Conservation (phyloP, 92 coral and sea anemone genomes). For the Palythoa grandis region DNA sequence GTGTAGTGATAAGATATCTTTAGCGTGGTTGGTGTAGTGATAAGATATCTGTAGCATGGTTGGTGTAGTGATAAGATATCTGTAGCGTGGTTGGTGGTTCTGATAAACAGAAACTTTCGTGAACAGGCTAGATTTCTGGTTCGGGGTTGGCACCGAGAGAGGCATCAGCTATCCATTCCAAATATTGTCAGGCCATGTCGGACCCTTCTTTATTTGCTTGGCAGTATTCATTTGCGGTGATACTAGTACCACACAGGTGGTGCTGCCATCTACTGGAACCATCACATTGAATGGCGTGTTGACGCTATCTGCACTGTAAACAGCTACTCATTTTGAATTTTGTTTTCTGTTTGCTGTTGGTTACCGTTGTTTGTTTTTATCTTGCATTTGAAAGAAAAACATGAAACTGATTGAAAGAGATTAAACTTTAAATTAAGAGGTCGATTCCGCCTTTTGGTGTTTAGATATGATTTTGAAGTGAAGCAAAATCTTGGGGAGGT, state of each 20-base stretch:
- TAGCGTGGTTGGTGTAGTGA: not conserved
- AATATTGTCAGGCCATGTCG: not conserved
- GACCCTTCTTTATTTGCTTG: not conserved
- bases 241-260: not conserved
- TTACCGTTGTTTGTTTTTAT: too few relatives aligned
- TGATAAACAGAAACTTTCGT: not conserved
- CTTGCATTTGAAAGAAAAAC: too few relatives aligned
- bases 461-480: too few relatives aligned
- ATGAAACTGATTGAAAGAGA: too few relatives aligned
- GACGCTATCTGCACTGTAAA: not conserved
- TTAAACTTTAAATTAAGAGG: too few relatives aligned
- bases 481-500: too few relatives aligned
- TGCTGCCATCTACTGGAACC: slow-evolving; percentile 8
- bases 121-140: not conserved
- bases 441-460: too few relatives aligned
- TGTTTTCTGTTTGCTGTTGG: too few relatives aligned
- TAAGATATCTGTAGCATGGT: too few relatives aligned
- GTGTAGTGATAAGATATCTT: too few relatives aligned
- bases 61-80: too few relatives aligned
- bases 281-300: not conserved
- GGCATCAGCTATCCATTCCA: not conserved
- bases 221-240: not conserved
- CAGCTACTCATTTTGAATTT: not conserved
- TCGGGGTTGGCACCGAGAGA: not conserved
- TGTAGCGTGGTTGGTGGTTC: too few relatives aligned